These are phyloP conservation scores for Scatophagus argus DNA, from an alignment of 2,113 vertebrate genomes.

Conservation along the genomic window DNA sequence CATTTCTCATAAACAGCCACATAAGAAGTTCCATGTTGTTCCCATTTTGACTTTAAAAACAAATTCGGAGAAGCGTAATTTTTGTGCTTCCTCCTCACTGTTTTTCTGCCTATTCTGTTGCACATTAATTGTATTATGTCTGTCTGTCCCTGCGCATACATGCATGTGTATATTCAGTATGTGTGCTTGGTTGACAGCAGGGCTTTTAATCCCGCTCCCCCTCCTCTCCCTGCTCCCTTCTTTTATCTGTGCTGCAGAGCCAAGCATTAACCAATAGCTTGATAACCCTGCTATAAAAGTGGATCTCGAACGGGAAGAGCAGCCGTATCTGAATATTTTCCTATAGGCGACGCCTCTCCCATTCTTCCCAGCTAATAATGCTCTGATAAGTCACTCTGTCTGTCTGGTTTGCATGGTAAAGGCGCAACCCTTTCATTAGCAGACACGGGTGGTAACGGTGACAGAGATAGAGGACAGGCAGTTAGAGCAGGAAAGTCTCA, in stretches of 20 bases:
- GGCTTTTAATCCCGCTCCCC: constrained; percentile 34
- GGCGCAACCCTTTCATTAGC: constrained; percentile 28
- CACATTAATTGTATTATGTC: neutral
- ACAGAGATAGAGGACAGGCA: constrained; percentile 26
- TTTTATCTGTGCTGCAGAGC: constrained; percentile 64
- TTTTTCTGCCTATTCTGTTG: neutral
- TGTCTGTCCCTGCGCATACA: constrained; percentile 1
- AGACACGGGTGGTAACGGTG: constrained; percentile 37
- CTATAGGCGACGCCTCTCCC: constrained; percentile 50
- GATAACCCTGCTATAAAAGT: constrained; percentile 73
- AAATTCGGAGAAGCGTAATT: neutral
- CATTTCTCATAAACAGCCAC: constrained; percentile 69
- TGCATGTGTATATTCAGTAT: constrained; percentile 3
- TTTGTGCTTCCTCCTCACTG: neutral
- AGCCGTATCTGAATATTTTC: constrained; percentile 56
- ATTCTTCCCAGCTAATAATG: constrained; percentile 65
- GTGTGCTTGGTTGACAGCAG: constrained; percentile 26
- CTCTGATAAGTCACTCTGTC: constrained; percentile 40
- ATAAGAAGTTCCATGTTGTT: constrained; percentile 30
- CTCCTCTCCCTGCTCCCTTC: constrained; percentile 8
- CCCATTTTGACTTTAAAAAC: constrained; percentile 41
- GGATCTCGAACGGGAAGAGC: constrained; percentile 51
- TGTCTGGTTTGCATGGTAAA: constrained; percentile 59
- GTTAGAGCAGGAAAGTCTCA: constrained; percentile 15
- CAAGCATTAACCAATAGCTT: constrained; percentile 75